Evolutionary conservation across 2,113 vertebrate species (phyloP).

Genomic region (Xenotilapia leptura): DNA sequence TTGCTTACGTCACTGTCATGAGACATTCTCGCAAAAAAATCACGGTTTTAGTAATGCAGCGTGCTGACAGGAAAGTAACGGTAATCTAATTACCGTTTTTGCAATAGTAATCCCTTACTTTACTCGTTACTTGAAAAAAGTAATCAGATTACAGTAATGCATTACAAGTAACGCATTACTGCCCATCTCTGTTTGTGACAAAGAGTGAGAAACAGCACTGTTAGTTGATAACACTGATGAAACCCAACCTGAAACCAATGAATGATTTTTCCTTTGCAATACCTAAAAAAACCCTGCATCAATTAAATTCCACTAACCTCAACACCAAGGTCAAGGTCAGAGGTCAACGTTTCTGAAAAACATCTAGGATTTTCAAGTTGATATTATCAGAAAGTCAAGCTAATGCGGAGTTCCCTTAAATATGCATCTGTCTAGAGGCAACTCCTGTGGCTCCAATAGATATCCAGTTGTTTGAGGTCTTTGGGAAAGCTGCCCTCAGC

Average conservation of each 20-base stretch:
- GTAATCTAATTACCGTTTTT: too few species aligned
- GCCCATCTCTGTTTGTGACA: background rate
- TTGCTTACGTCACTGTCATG: too few species aligned
- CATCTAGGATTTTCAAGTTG: background rate
- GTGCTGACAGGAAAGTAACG: too few species aligned
- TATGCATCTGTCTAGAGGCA: background rate
- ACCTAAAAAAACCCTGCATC: background rate
- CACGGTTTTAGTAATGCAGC: too few species aligned
- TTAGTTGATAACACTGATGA: background rate
- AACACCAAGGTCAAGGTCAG: background rate
- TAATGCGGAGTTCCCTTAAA: background rate
- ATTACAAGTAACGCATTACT: background rate
- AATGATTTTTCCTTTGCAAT: background rate
- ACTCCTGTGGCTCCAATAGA: background rate
- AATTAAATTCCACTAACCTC: background rate
- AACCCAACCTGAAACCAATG: background rate
- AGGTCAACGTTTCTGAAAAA: background rate
- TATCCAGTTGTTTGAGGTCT: background rate
- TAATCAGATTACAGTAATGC: background rate
- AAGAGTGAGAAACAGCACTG: background rate
- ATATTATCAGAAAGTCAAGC: background rate
- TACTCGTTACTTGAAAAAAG: too few species aligned
- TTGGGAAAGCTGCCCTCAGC: background rate
- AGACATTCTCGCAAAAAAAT: too few species aligned
- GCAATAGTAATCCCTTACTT: too few species aligned